These are phyloP conservation scores for Ennomos erosarius DNA, from an alignment of 2,888 invertebrate species.

Conservation along the genomic window DNA sequence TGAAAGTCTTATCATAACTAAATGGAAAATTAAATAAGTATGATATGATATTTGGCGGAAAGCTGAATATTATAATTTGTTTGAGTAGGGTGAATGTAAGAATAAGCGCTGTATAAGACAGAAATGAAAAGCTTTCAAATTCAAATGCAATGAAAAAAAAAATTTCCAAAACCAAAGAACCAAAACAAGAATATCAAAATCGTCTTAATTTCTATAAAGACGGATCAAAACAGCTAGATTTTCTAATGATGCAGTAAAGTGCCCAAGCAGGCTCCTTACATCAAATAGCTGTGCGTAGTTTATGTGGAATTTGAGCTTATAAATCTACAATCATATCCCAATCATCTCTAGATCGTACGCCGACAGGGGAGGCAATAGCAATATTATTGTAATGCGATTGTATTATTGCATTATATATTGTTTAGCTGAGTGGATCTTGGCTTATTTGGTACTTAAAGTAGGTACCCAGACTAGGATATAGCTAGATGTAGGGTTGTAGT, in stretches of 20 bases:
- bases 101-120: too few relatives aligned
- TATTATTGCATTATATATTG: slow-evolving; percentile 32
- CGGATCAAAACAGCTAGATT: neutral
- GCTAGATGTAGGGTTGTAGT: too few relatives aligned
- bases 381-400: slow-evolving; percentile 34
- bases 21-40: slow-evolving; percentile 14
- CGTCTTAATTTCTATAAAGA: too few relatives aligned
- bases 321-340: slow-evolving; percentile 30
- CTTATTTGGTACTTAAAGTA: slow-evolving; percentile 4
- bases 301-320: slow-evolving; percentile 27
- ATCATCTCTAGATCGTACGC: slow-evolving; percentile 32
- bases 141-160: neutral
- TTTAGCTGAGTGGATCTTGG: slow-evolving; percentile 17
- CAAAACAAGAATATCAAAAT: too few relatives aligned
- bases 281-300: slow-evolving; percentile 21
- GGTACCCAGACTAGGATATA: too few relatives aligned
- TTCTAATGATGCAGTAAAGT: slow-evolving; percentile 10
- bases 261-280: slow-evolving; percentile 12
- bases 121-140: neutral
- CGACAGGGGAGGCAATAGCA: slow-evolving; percentile 32
- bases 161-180: neutral
- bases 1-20: slow-evolving; percentile 37
- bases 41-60: too few relatives aligned
- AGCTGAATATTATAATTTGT: too few relatives aligned
- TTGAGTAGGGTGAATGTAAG: too few relatives aligned